These are phyloP conservation scores for Carlito syrichta DNA, from an alignment of 2,113 vertebrate genomes.

Conservation along the genomic window DNA sequence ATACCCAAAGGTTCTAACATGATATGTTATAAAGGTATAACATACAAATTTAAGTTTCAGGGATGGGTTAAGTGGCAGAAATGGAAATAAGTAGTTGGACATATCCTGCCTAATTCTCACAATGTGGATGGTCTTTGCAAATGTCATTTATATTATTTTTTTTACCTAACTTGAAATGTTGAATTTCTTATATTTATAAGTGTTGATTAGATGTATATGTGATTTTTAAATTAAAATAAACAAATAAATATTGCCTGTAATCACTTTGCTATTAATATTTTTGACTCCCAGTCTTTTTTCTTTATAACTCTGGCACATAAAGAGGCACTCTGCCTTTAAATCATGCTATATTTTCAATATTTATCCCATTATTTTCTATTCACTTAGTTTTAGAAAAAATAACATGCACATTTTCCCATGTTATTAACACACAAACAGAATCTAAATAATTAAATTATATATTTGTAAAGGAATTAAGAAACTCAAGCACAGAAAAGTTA, in stretches of 20 bases:
- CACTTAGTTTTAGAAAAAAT: not conserved
- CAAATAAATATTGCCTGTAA: not conserved
- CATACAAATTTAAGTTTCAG: not conserved
- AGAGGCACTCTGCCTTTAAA: not conserved
- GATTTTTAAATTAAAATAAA: slow-evolving; percentile 21
- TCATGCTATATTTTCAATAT: not conserved
- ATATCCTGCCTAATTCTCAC: not conserved
- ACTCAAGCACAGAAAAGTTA: not conserved
- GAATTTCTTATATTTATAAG: slow-evolving; percentile 10
- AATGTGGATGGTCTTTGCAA: not conserved
- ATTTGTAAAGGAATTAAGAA: not conserved
- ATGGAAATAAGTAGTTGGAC: not conserved
- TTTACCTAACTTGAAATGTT: not conserved
- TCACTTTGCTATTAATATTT: not conserved
- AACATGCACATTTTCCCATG: not conserved
- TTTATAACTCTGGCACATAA: not conserved
- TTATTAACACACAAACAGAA: slow-evolving; percentile 30
- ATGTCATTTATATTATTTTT: not conserved
- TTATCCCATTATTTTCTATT: not conserved
- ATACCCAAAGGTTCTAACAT: not conserved
- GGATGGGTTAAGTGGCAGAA: not conserved
- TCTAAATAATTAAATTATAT: not conserved
- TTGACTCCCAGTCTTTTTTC: not conserved
- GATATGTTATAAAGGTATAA: not conserved
- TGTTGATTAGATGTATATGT: not conserved